phyloP scores from a whole-genome alignment of 2,797 vertebrate genomes.

The Acrossocheilus fasciatus region DNA sequence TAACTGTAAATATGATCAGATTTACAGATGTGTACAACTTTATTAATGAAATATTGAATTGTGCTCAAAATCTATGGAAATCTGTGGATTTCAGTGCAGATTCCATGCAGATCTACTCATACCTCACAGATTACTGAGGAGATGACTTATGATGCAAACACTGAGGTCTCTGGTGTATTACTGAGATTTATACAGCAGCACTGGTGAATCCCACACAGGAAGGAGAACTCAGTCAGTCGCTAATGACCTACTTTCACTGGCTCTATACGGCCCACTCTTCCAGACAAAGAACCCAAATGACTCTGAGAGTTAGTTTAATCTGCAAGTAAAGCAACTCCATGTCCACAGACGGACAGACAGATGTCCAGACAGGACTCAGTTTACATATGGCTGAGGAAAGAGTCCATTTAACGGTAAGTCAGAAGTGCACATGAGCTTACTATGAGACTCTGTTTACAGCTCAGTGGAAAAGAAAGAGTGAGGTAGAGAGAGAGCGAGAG shows the following conservation, averaged over 20 bases:
- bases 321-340: background rate
- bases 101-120: background rate
- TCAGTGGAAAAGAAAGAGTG: constrained; percentile 26
- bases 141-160: background rate
- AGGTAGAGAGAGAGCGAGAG: background rate
- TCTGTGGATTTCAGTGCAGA: background rate
- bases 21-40: too few relatives aligned
- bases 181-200: constrained; percentile 2
- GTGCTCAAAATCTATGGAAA: background rate
- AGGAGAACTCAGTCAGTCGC: background rate
- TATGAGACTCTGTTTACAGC: constrained; percentile 16
- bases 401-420: background rate
- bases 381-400: background rate
- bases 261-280: constrained; percentile 3
- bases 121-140: background rate
- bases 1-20: background rate
- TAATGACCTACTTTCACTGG: constrained; percentile 38
- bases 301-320: background rate
- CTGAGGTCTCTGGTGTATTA: background rate
- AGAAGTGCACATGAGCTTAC: constrained; percentile 3
- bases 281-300: background rate
- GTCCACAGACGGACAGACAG: background rate
- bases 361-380: background rate
- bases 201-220: constrained; percentile 22
- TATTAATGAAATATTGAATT: background rate